Conservation (phyloP, 2,888 invertebrate species). For the Eristalinus sepulchralis region DNA sequence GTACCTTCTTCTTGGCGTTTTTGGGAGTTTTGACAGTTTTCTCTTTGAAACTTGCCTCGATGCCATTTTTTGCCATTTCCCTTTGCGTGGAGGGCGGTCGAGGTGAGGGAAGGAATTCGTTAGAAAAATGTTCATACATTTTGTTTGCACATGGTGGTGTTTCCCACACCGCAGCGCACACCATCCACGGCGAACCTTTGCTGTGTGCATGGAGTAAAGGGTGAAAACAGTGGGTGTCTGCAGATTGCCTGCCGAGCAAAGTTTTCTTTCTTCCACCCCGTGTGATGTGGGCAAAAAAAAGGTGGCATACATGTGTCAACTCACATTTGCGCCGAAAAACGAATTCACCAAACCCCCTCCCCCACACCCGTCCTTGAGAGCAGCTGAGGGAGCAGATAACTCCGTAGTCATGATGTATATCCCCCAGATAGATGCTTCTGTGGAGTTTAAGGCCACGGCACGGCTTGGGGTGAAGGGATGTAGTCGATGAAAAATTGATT, state of each 20-base stretch:
- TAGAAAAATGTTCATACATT: constrained; percentile 44
- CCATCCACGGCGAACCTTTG: neutral
- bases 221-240: constrained; percentile 25
- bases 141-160: constrained; percentile 57
- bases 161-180: constrained; percentile 12
- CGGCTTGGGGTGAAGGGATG: constrained; percentile 27
- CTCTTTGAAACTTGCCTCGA: constrained; percentile 20
- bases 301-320: constrained; percentile 69
- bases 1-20: constrained; percentile 35
- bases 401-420: constrained; percentile 55
- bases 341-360: neutral
- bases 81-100: neutral
- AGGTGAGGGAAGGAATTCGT: constrained; percentile 41
- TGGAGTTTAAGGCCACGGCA: neutral
- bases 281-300: constrained; percentile 45
- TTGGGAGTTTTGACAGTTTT: constrained; percentile 62
- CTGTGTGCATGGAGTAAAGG: constrained; percentile 11
- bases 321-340: constrained; percentile 50
- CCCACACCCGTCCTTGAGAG: neutral
- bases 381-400: constrained; percentile 35
- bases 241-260: constrained; percentile 45
- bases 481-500: constrained; percentile 69
- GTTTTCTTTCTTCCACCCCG: constrained; percentile 24
- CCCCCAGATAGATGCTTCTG: constrained; percentile 23
- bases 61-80: neutral